phyloP scores from a whole-genome alignment of 2,113 vertebrate genomes.

The Apistogramma diplotaenia region DNA sequence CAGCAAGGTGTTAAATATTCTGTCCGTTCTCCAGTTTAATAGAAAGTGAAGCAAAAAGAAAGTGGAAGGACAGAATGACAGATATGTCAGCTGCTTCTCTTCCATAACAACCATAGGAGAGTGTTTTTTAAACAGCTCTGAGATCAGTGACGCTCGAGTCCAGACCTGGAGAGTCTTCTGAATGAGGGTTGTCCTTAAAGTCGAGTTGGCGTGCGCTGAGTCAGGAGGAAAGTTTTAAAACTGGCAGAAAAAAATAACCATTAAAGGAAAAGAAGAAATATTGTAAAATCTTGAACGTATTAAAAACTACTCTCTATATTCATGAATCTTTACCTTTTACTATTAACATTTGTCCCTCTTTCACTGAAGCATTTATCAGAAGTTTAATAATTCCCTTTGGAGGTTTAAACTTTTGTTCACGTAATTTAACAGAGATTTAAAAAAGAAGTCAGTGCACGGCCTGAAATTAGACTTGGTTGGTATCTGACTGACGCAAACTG shows the following conservation, averaged over 20 bases:
- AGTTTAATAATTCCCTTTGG: background rate
- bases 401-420: background rate
- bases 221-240: conserved; percentile 1
- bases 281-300: background rate
- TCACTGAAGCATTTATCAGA: background rate
- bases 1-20: conserved; percentile 6
- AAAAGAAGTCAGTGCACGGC: background rate
- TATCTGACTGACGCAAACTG: background rate
- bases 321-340: background rate
- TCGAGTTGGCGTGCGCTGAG: background rate
- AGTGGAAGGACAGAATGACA: background rate
- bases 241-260: background rate
- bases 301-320: background rate
- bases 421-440: background rate
- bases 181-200: background rate
- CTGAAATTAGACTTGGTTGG: background rate
- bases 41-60: conserved; percentile 11
- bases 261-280: background rate
- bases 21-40: background rate
- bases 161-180: background rate
- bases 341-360: background rate
- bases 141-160: background rate
- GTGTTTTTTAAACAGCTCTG: background rate
- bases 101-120: background rate
- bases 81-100: background rate